Base-by-base conservation (phyloP, 2,797 vertebrate genomes). In the Leptoclinus maculatus region DNA sequence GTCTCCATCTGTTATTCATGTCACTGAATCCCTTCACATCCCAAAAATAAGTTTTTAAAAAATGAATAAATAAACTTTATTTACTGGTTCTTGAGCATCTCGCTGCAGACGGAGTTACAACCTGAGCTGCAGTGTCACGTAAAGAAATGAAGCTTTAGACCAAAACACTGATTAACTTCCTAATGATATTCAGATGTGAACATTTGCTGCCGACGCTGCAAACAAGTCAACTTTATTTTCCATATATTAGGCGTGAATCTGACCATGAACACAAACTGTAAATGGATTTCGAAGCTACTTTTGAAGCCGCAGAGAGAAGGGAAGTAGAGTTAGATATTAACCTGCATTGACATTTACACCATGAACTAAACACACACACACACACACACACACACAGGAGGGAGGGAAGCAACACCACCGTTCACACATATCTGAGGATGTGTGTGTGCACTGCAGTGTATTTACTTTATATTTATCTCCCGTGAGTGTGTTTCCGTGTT, bases 301-400 rank as follows among this genome's bases (percentile, higher is more conserved):
- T 43, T 45, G 47, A 71, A 66, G 64, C 32, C 3, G 27, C 57
- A 29, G 59, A 64, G 27, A 63, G 82, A 67, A 23, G 43, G 64
- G 71, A 85, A 87, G 71, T 38, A 47, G n/a, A 60, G 86, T 84
- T 87, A 87, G 71, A 89, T 51, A 83, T 90, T 85, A 86, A 91
- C 86, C 68, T 51, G 60, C 82, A 53, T 72, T 85, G 90, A 89
- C 86, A 87, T 89, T 91, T 87, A 81, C 69, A 87, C 73, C 71
- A 57, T 54, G 62, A 84, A 38, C 63, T 78, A 41, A 82, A 66
- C 23, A 78, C 5, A 32, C 62, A 16, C 64, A 74, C 66, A 66
- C 49, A n/a, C 62, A 67, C 27, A 77, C 6, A 36, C 60, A 19
- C 63, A 75, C 66, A 67, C 51, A 23, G 25, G 27, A 70, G 53